Base-by-base conservation (phyloP, 2,113 vertebrate species). In the Onychorhynchus coronatus region DNA sequence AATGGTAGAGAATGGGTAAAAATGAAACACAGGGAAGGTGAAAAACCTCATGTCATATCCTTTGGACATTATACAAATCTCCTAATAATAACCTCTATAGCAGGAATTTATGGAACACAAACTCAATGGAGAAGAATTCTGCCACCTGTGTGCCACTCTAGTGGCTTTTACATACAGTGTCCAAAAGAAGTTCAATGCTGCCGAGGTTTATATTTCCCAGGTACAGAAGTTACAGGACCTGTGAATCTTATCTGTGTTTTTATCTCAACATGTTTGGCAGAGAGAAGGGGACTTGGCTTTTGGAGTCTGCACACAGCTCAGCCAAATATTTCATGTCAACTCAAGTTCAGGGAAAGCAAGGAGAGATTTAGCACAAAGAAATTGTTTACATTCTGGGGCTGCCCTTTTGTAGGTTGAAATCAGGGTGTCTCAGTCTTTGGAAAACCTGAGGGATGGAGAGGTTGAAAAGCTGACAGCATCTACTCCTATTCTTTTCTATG, bases 261-360 rank as follows among this genome's bases (percentile, higher is more conserved):
- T 95, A 75, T 96, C 80, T 92, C 79, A 77, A 74, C 25, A 6
- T 59, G 71, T 58, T 81, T 97, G 92, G 88, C 71, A 77, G 73
- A 80, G 86, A 52, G 74, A 87, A 78, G 22, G 49, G 62, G 56
- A 53, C 63, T 92, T 95, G 83, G 83, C 83, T 67, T 96, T 87
- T 89, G 74, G 76, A 91, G 52, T 56, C 71, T 6, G 9, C 2
- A 2, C 46, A 44, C 2, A 8, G 27, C 56, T 89, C 16, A 18
- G 80, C 80, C 74, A 95, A 91, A 89, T 91, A 59, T 25, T 96
- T 94, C 49, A 55, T 53, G 90, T 96, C 79, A 86, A 6, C 63
- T 95, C 52, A 91, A 91, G 86, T 70, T 93, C 84, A 95, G 90
- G 33, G 86, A 66, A 91, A 80, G 72, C 68, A 93, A 89, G 81